phyloP scores from a whole-genome alignment of 2,113 vertebrate genomes.

The Elanoides forficatus region DNA sequence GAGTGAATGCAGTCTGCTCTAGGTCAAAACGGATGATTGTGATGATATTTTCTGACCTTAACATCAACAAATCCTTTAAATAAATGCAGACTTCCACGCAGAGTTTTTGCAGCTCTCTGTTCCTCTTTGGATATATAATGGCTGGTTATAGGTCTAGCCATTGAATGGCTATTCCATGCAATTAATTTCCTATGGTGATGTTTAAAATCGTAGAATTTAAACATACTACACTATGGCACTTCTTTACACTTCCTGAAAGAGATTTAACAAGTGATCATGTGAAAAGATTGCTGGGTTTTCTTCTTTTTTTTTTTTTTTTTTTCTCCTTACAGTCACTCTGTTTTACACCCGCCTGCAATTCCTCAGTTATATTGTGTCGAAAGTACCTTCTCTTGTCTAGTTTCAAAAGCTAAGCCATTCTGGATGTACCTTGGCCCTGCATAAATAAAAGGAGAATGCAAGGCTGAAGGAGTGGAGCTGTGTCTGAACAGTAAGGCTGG shows the following conservation, averaged over 20 bases:
- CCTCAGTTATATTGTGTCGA: too few species aligned
- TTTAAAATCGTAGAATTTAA: not conserved
- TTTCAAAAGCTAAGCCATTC: not conserved
- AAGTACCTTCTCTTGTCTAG: not conserved
- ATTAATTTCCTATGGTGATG: not conserved
- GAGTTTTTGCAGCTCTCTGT: not conserved
- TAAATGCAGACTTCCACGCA: not conserved
- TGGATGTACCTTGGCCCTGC: not conserved
- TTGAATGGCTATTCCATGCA: not conserved
- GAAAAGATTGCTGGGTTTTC: not conserved
- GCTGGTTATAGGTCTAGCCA: not conserved
- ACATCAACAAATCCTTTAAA: not conserved
- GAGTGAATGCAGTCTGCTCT: not conserved
- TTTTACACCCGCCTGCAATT: not conserved
- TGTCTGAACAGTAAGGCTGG: not conserved
- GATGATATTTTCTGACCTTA: not conserved
- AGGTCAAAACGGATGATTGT: not conserved
- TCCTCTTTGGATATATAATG: not conserved
- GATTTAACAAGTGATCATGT: not conserved
- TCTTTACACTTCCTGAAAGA: not conserved
- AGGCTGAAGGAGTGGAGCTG: not conserved
- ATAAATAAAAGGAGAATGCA: not conserved
- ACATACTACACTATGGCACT: not conserved
- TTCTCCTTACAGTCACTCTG: not conserved
- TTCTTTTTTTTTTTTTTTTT: accelerated